These are phyloP conservation scores for Acridotheres tristis DNA, from an alignment of 2,797 vertebrate species.

Conservation along the genomic window DNA sequence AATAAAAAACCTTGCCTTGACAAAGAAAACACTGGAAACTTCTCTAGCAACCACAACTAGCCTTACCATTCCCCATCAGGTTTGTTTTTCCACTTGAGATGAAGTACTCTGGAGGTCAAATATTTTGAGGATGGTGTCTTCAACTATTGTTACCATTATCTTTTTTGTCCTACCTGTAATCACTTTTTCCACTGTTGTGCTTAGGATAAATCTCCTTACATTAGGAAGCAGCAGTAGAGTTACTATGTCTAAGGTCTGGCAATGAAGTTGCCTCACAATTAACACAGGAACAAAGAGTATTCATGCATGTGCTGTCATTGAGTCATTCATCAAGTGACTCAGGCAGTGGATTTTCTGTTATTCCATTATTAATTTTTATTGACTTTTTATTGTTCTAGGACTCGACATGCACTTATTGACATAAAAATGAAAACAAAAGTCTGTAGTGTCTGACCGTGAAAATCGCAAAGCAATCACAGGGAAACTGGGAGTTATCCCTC, in stretches of 20 bases:
- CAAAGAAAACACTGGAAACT: background rate
- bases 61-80: background rate
- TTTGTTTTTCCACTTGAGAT: background rate
- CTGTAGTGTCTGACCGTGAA: background rate
- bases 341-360: background rate
- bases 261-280: background rate
- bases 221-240: background rate
- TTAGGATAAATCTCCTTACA: background rate
- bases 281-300: background rate
- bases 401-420: background rate
- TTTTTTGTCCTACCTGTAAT: background rate
- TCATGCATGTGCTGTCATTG: background rate
- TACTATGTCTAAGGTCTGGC: background rate
- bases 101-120: background rate
- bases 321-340: background rate
- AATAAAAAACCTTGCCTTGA: background rate
- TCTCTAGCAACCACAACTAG: background rate
- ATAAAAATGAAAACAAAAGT: background rate
- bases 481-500: background rate
- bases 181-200: background rate
- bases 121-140: background rate
- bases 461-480: background rate
- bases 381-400: background rate
- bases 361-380: constrained; percentile 1
- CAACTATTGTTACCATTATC: background rate